Evolutionary conservation across 2,113 vertebrate species (phyloP), one percentile per base, ranked within the genome.

Genomic region (Eonycteris spelaea): DNA sequence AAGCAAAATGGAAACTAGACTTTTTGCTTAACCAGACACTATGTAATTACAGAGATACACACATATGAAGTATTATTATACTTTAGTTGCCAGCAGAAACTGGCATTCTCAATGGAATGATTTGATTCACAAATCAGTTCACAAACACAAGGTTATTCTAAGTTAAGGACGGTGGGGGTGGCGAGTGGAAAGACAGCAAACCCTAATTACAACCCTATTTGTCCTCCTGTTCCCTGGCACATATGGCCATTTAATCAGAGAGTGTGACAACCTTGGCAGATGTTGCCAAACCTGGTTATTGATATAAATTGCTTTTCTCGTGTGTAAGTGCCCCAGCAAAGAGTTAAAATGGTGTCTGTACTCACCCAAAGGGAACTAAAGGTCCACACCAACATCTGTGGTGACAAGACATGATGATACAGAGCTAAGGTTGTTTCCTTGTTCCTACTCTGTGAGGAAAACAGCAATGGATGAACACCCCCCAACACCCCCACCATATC

Each of bases 241-340:
- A 70, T 83, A 87, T 33, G 96, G 97, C 21, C 92, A 91, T 93
- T 95, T 97, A 63, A 30, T 92, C 94, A 97, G 73, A n/a, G 87
- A 85, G 86, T 35, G 74, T 95, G 95, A 97, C 95, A 97, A 45
- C 40, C 91, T 84, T 94, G 92, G 97, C 96, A 98, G 95, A 95
- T 94, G 95, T 92, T 96, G 75, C 91, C n/a, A 40, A 93, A 93
- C 97, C 85, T 16, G 40, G 92, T 94, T 97, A 90, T 79, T 98
- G 96, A 97, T 98, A 95, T 97, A 98, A 91, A 98, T 26, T 88
- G 68, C 95, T 91, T 43, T 84, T 92, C 93, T 97, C 83, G 0
- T 87, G 83, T n/a, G 91, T 38, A 82, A 91, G 91, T 40, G 75
- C 84, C 73, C 73, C 55, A 82, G 87, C 90, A 86, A 97, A 97